Conservation (phyloP, 2,888 invertebrate species). For the Pseudoips prasinana region DNA sequence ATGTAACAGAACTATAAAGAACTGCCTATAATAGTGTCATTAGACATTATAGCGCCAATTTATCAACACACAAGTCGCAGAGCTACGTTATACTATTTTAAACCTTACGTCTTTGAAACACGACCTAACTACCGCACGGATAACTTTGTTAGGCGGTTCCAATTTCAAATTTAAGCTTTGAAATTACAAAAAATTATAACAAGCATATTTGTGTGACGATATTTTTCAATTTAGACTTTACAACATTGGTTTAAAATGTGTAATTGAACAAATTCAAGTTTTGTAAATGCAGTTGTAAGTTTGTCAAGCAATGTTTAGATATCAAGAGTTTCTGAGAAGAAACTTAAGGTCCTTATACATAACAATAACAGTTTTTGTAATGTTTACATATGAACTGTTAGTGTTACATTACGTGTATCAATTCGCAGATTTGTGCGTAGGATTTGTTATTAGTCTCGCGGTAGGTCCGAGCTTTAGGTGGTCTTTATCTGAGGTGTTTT, state of each 20-base stretch:
- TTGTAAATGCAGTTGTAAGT: slow-evolving; percentile 13
- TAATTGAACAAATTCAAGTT: slow-evolving; percentile 10
- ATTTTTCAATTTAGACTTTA: slow-evolving; percentile 20
- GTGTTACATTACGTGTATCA: slow-evolving; percentile 62
- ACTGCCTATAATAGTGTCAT: background rate
- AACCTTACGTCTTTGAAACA: slow-evolving; percentile 29
- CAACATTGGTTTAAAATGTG: slow-evolving; percentile 18
- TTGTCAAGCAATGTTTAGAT: slow-evolving; percentile 48
- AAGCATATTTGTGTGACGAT: slow-evolving; percentile 27
- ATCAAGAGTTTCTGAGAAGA: slow-evolving; percentile 56
- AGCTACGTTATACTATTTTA: slow-evolving; percentile 16
- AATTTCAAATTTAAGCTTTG: slow-evolving; percentile 62
- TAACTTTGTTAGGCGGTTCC: slow-evolving; percentile 49
- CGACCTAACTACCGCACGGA: slow-evolving; percentile 32
- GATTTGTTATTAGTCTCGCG: slow-evolving; percentile 45
- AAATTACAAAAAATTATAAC: slow-evolving; percentile 59
- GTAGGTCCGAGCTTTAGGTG: slow-evolving; percentile 45
- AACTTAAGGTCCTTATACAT: slow-evolving; percentile 53
- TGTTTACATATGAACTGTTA: slow-evolving; percentile 48
- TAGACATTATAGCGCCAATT: slow-evolving; percentile 16
- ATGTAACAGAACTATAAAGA: no score
- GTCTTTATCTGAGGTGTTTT: slow-evolving; percentile 37
- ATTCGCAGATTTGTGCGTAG: slow-evolving; percentile 73
- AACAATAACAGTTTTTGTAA: slow-evolving; percentile 64
- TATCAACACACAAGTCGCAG: slow-evolving; percentile 6